phyloP scores from a whole-genome alignment of 2,113 vertebrate species.

The Malurus melanocephalus region DNA sequence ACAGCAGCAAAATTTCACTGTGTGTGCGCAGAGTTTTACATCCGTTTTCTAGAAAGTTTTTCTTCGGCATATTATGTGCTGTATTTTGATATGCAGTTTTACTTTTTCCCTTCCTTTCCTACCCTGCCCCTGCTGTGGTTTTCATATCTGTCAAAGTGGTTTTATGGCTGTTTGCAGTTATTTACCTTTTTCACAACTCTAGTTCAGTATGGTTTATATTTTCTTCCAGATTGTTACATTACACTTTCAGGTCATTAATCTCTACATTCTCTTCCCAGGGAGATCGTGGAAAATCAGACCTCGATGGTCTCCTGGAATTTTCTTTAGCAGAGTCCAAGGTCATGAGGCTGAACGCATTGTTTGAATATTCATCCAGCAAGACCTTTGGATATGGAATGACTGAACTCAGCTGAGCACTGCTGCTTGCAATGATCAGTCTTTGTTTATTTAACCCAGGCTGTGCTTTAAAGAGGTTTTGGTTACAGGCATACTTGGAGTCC shows the following conservation, averaged over 20 bases:
- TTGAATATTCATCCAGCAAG: constrained; percentile 67
- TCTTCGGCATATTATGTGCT: not conserved
- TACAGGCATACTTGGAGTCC: constrained; percentile 30
- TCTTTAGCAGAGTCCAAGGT: constrained; percentile 41
- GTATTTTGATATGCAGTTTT: not conserved
- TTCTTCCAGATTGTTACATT: not conserved
- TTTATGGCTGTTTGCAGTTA: not conserved
- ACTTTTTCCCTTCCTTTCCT: not conserved
- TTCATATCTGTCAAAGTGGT: not conserved
- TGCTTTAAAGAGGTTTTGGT: constrained; percentile 44
- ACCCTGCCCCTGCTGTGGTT: not conserved
- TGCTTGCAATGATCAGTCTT: constrained; percentile 34
- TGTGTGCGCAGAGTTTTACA: not conserved
- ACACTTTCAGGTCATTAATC: not conserved
- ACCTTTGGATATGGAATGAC: constrained; percentile 38
- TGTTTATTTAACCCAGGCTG: constrained; percentile 65
- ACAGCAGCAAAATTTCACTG: not conserved
- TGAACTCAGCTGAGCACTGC: constrained; percentile 51
- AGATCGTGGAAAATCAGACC: not conserved
- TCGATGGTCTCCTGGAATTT: constrained; percentile 30
- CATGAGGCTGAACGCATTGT: constrained; percentile 25
- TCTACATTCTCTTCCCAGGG: not conserved
- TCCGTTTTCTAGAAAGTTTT: not conserved
- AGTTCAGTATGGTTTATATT: not conserved
- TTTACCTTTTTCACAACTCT: not conserved